Percentiles rank a stretch among this genome's conserved stretches.
phyloP scores from a whole-genome alignment of 2,113 vertebrate genomes.

The Oostethus manadensis region DNA sequence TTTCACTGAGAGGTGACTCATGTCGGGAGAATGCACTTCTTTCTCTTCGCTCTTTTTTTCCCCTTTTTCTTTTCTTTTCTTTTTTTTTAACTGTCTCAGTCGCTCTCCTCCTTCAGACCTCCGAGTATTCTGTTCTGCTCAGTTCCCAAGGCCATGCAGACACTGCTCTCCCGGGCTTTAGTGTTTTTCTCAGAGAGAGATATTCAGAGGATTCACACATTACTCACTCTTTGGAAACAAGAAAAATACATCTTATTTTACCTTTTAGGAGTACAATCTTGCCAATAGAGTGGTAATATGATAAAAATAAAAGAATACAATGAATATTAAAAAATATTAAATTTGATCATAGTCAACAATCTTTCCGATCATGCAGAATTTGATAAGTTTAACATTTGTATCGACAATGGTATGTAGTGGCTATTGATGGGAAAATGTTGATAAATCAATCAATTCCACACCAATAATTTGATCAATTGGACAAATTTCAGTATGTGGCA shows the following conservation, averaged over 20 bases:
- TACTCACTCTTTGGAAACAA: not conserved
- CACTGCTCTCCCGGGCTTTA: slow-evolving; percentile 11
- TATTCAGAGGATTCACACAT: slow-evolving; percentile 4
- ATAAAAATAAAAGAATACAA: too few species aligned
- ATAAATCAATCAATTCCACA: too few species aligned
- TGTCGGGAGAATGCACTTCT: slow-evolving; percentile 51
- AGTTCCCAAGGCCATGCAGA: slow-evolving; percentile 24
- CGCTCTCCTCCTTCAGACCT: slow-evolving; percentile 27
- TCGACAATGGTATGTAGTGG: too few species aligned
- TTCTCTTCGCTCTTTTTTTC: slow-evolving; percentile 27
- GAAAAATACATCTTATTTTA: not conserved
- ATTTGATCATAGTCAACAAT: too few species aligned
- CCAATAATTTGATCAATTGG: too few species aligned
- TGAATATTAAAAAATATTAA: too few species aligned
- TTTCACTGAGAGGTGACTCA: slow-evolving; percentile 65
- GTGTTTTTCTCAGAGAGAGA: slow-evolving; percentile 3
- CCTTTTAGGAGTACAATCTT: not conserved
- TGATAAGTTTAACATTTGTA: too few species aligned
- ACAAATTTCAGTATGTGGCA: too few species aligned
- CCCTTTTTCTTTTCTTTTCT: slow-evolving; percentile 3
- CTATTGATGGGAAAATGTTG: too few species aligned
- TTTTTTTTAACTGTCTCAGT: slow-evolving; percentile 34
- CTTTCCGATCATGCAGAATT: too few species aligned
- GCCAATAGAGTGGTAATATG: not conserved
- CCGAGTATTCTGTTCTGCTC: slow-evolving; percentile 17